These are phyloP conservation scores for Pterocles burchelli DNA, from an alignment of 2,113 vertebrate genomes.

Conservation along the genomic window DNA sequence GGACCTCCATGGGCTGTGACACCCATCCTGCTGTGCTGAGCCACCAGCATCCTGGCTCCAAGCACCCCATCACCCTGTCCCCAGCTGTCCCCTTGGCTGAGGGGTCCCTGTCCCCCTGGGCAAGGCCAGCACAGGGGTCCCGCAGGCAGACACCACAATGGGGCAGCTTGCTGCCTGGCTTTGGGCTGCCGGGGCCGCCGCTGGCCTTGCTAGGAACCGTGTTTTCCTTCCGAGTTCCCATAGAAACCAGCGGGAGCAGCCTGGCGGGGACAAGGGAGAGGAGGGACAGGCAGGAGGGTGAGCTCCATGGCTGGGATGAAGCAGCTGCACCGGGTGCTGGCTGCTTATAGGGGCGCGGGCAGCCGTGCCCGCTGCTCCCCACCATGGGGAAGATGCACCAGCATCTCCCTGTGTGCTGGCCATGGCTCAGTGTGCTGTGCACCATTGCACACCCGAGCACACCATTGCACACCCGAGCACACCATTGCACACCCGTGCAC, in stretches of 20 bases:
- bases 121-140: neutral
- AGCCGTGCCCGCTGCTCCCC: neutral
- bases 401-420: rapidly evolving
- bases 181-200: neutral
- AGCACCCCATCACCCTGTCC: neutral
- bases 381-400: rapidly evolving
- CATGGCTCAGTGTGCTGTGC: neutral
- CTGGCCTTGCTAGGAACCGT: conserved; percentile 54
- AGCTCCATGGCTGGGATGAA: neutral
- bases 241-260: conserved; percentile 68
- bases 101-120: neutral
- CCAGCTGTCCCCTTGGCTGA: rapidly evolving
- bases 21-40: neutral
- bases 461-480: neutral
- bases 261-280: neutral
- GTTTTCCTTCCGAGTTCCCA: conserved; percentile 73
- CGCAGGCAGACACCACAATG: rapidly evolving
- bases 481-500: neutral
- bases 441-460: too few species aligned
- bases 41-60: neutral
- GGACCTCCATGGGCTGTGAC: rapidly evolving
- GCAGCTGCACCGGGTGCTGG: rapidly evolving
- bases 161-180: neutral
- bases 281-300: neutral
- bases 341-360: neutral